Evolutionary conservation across 2,113 vertebrate species (phyloP).

Genomic region (Rhinichthys klamathensis): DNA sequence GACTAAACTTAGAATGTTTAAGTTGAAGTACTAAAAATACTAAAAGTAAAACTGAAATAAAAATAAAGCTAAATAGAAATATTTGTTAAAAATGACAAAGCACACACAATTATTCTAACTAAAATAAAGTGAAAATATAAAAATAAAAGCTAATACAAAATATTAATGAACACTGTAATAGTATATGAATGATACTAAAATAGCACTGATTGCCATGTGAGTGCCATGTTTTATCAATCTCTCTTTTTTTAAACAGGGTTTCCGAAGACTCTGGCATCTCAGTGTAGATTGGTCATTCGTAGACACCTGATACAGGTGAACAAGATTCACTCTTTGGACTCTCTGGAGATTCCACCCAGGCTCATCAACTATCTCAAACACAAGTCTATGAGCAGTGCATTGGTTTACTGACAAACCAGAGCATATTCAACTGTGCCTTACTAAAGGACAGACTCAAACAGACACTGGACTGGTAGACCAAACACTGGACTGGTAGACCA

Average conservation of each 20-base stretch:
- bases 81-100: too few species aligned
- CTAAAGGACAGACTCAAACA: not conserved
- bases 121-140: too few species aligned
- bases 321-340: slow-evolving; percentile 65
- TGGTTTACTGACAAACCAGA: not conserved
- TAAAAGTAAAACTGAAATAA: too few species aligned
- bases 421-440: slow-evolving; percentile 39
- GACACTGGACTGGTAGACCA: not conserved
- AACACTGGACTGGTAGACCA: not conserved
- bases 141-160: too few species aligned
- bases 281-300: slow-evolving; percentile 81
- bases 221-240: not conserved
- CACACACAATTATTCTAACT: too few species aligned
- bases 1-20: too few species aligned
- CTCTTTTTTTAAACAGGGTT: slow-evolving; percentile 70
- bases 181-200: not conserved
- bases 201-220: not conserved
- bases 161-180: too few species aligned
- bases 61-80: too few species aligned
- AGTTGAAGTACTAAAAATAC: too few species aligned
- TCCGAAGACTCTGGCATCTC: slow-evolving; percentile 86
- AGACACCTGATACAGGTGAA: slow-evolving; percentile 74
- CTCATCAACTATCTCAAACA: slow-evolving; percentile 72
- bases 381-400: slow-evolving; percentile 45
- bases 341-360: slow-evolving; percentile 81